Percentiles rank a stretch among this genome's conserved stretches.
phyloP scores from a whole-genome alignment of 2,888 invertebrate genomes.

The Limenitis arthemis region DNA sequence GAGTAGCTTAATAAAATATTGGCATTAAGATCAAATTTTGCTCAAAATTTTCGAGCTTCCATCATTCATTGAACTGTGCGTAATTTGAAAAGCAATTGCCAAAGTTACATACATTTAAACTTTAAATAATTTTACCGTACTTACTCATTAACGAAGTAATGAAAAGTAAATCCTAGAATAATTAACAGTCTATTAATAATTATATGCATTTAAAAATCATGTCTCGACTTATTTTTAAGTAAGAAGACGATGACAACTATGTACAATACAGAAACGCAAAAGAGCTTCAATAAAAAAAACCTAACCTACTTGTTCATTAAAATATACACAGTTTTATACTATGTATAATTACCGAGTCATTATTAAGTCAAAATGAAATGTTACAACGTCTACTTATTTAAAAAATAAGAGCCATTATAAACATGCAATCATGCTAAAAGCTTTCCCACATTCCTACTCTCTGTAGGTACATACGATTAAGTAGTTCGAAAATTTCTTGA shows the following conservation, averaged over 20 bases:
- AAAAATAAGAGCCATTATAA: slow-evolving; percentile 28
- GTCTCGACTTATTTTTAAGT: slow-evolving; percentile 11
- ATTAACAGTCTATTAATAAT: slow-evolving; percentile 18
- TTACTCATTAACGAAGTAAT: slow-evolving; percentile 13
- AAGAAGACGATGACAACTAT: slow-evolving; percentile 7
- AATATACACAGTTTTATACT: not conserved
- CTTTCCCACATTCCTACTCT: slow-evolving; percentile 50
- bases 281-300: not conserved
- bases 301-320: not conserved
- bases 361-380: not conserved
- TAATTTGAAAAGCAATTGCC: slow-evolving; percentile 15
- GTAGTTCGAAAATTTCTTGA: slow-evolving; percentile 60
- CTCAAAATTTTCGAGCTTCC: slow-evolving; percentile 58
- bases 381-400: slow-evolving; percentile 17
- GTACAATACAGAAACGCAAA: not conserved
- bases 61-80: slow-evolving; percentile 21
- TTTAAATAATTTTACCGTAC: slow-evolving; percentile 15
- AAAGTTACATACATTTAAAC: slow-evolving; percentile 12
- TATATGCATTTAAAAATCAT: slow-evolving; percentile 18
- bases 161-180: slow-evolving; percentile 19
- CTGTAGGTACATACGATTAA: slow-evolving; percentile 53
- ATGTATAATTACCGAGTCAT: not conserved
- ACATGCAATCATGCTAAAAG: slow-evolving; percentile 61
- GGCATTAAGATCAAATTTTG: slow-evolving; percentile 37
- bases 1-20: slow-evolving; percentile 20